A percentile compares a stretch with the other conserved stretches of the same genome.
Evolutionary conservation across 2,888 invertebrate genomes (phyloP).

Genomic region (Cactoblastis cactorum): DNA sequence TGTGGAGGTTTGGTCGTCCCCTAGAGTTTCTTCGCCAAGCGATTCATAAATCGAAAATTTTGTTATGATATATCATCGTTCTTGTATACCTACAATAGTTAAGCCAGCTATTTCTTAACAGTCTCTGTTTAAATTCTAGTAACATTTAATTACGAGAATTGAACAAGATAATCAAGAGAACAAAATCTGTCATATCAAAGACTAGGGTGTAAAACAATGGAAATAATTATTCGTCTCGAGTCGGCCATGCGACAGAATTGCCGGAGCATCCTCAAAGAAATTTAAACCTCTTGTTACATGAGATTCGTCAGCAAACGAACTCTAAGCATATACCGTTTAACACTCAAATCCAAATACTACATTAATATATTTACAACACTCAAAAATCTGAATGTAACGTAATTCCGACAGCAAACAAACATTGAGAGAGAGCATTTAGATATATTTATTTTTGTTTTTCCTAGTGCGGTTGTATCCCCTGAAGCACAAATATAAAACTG

Average conservation of each 20-base stretch:
- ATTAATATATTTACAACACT: background rate
- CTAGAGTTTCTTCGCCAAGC: no score
- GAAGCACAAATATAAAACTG: no score
- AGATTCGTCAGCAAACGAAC: conserved; percentile 5
- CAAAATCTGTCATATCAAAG: conserved; percentile 17
- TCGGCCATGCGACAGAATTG: background rate
- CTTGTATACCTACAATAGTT: no score
- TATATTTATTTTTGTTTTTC: no score
- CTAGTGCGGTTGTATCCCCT: no score
- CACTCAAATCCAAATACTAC: background rate
- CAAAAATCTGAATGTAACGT: background rate
- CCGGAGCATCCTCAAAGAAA: conserved; percentile 9
- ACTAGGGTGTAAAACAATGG: conserved; percentile 15
- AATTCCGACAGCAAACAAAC: background rate
- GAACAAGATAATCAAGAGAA: conserved; percentile 17
- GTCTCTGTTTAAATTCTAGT: no score
- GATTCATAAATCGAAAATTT: no score
- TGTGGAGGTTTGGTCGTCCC: no score
- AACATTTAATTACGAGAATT: conserved; percentile 9
- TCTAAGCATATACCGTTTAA: conserved; percentile 8
- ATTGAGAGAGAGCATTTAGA: no score
- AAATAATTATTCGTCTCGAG: conserved; percentile 17
- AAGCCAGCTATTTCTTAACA: no score
- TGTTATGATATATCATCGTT: no score
- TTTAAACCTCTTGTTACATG: conserved; percentile 12